phyloP scores from a whole-genome alignment of 53 echinoderm and acorn worm genomes.

The Temnopleurus reevesii region DNA sequence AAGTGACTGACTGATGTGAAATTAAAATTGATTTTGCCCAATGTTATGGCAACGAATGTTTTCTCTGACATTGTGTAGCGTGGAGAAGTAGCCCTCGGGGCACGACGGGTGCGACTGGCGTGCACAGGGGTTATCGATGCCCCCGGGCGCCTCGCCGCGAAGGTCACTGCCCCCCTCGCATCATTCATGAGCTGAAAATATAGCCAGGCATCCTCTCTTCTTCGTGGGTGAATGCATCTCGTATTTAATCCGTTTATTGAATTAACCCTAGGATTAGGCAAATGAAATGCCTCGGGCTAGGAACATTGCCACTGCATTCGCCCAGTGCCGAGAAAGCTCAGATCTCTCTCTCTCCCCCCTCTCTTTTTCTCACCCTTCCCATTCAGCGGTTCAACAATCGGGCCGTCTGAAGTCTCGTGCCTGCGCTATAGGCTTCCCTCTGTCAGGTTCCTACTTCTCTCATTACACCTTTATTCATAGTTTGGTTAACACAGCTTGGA shows the following conservation, averaged over 20 bases:
- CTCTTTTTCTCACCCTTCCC: not conserved
- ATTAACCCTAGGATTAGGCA: conserved; percentile 66
- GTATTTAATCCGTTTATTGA: conserved; percentile 65
- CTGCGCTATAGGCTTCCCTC: conserved; percentile 19
- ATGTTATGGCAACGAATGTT: conserved; percentile 61
- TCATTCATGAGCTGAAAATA: conserved; percentile 46
- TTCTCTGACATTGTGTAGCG: conserved; percentile 36
- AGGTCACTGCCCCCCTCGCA: conserved; percentile 52
- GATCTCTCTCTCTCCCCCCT: not conserved
- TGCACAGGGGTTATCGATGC: conserved; percentile 41
- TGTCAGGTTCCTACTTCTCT: conserved; percentile 1
- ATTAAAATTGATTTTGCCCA: conserved; percentile 64
- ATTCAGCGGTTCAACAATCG: not conserved
- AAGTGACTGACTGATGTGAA: conserved; percentile 61
- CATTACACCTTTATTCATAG: conserved; percentile 8
- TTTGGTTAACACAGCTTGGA: not conserved
- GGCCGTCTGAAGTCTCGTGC: conserved; percentile 39
- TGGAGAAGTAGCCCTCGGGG: not conserved
- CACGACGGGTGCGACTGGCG: not conserved
- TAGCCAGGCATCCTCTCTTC: conserved; percentile 20
- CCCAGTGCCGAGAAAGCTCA: not conserved
- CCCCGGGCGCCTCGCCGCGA: conserved; percentile 41
- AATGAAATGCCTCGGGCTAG: conserved; percentile 28
- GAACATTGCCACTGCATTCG: not conserved
- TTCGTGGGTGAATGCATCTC: conserved; percentile 39